Base-by-base conservation (phyloP, 2,888 invertebrate species). In the Endotricha flammealis region DNA sequence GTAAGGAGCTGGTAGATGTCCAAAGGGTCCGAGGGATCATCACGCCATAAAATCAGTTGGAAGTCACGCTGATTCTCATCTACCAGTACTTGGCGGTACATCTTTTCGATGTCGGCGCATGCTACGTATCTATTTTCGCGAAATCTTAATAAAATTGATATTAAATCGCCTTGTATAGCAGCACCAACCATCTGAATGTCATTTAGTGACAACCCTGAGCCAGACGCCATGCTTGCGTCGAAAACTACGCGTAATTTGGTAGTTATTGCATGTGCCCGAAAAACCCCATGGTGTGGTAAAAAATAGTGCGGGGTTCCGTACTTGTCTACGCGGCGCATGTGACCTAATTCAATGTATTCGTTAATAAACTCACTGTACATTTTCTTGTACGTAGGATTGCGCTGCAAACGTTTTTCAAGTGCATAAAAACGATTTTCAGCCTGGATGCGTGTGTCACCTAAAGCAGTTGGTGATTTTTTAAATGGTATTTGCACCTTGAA, bases 1-100 rank as follows among this genome's bases (percentile, higher is more conserved):
- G 53, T 59, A 11, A 54, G 55, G 8, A 60, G 36, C 5, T 41
- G 50, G 30, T 52, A 63, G 3, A 52, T 37, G 12, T 41, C 12
- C 12, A 61, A 7, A 1, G 51, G 44, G 2, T 56, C 43, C 0
- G 36, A 16, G 0, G 47, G 33, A 25, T 48, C 42, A 1, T 57
- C 47, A 1, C 61, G 37, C 64, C 65, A 72, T 1, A 67, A 29
- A 3, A 67, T 63, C 20, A 54, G 31, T 38, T 69, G 68, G 3
- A 60, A 41, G 9, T 48, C 31, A 3, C 58, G 30, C 36, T 65
- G 53, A 11, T 53, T 44, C 1, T 38, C 24, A 7, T 52, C 32
- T 11, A 65, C 39, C 12, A 43, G 13, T 10, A 56, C 45, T 35
- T 62, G 57, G 0, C 66, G 25, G 34, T 49, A 67, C 59, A 66